A percentile compares a stretch with the other conserved stretches of the same genome.
phyloP scores from a whole-genome alignment of 2,797 vertebrate species.

The Sebastes melanostomus region DNA sequence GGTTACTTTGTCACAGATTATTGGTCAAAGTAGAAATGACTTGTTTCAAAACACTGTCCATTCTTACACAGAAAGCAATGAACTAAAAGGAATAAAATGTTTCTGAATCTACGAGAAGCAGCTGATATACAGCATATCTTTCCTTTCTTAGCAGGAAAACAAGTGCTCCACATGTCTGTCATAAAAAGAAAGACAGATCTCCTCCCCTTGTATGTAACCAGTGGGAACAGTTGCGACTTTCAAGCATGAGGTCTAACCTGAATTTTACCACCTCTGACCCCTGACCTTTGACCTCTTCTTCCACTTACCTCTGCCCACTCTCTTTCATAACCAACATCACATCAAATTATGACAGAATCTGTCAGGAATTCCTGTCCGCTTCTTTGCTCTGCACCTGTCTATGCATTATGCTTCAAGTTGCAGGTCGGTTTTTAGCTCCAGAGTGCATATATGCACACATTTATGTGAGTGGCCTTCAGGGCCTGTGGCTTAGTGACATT shows the following conservation, averaged over 20 bases:
- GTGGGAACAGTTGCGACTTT: slow-evolving; percentile 7
- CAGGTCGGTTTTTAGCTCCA: slow-evolving; percentile 6
- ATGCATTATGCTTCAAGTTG: not conserved
- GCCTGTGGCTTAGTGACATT: slow-evolving; percentile 55
- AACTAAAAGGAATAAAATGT: not conserved
- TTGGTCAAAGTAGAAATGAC: not conserved
- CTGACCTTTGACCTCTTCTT: slow-evolving; percentile 39
- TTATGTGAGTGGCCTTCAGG: slow-evolving; percentile 32
- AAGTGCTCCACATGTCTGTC: not conserved
- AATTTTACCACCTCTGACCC: slow-evolving; percentile 24
- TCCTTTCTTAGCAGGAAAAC: not conserved
- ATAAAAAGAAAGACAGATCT: not conserved
- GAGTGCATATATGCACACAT: not conserved
- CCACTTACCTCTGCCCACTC: not conserved
- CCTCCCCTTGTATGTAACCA: not conserved
- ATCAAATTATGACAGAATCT: slow-evolving; percentile 22
- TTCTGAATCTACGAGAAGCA: not conserved
- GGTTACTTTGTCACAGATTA: not conserved
- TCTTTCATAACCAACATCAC: not conserved
- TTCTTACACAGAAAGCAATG: not conserved
- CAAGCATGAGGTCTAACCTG: slow-evolving; percentile 27
- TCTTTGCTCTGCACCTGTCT: not conserved
- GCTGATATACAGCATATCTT: not conserved
- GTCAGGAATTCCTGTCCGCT: slow-evolving; percentile 31
- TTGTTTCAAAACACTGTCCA: not conserved